Evolutionary conservation across 1,140 invertebrate genomes (phyloP).

Genomic region (Drosophila seguyi): DNA sequence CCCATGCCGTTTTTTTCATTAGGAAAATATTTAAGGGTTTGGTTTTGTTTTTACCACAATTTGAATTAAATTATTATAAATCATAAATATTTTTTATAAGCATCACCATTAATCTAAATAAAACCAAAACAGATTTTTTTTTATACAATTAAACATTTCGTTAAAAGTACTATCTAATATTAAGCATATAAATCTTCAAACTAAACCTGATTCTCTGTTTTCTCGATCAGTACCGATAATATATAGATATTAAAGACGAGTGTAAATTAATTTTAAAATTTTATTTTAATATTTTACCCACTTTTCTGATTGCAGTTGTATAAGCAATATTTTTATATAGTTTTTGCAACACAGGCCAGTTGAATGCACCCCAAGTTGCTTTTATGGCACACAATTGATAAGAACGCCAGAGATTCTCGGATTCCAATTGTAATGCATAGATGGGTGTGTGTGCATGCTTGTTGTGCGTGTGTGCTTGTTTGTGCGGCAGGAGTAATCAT

Average conservation of each 20-base stretch:
- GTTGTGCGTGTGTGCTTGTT: conserved; percentile 24
- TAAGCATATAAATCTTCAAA: no score
- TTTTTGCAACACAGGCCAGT: conserved; percentile 56
- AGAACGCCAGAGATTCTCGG: conserved; percentile 42
- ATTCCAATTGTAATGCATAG: conserved; percentile 37
- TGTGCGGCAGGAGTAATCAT: conserved; percentile 48
- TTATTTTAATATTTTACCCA: neutral
- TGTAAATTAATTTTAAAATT: neutral
- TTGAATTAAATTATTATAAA: no score
- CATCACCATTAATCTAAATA: no score
- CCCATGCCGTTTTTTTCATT: no score
- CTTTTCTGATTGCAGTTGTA: neutral
- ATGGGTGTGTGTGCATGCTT: neutral
- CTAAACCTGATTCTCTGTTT: no score
- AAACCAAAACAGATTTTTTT: no score
- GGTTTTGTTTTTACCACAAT: no score
- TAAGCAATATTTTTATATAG: conserved; percentile 17
- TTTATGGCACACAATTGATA: conserved; percentile 60
- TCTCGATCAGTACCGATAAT: no score
- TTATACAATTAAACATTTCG: no score
- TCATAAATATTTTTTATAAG: no score
- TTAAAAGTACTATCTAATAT: no score
- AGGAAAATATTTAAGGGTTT: no score
- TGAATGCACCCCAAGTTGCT: conserved; percentile 62
- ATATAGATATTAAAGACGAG: neutral